Conservation (phyloP, 1,140 invertebrate genomes). For the Drosophila mauritiana region DNA sequence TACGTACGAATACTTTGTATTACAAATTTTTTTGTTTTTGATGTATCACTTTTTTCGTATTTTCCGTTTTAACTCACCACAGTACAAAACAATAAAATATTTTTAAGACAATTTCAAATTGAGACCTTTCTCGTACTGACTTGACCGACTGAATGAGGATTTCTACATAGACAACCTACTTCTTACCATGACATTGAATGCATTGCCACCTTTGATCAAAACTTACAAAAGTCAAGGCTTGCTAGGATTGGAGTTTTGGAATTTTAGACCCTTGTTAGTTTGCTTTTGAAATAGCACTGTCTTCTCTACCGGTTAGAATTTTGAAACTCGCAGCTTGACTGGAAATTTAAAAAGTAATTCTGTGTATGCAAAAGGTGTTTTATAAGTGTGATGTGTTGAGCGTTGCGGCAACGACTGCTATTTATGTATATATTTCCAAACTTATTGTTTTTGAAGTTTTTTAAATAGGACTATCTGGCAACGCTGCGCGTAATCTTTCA, state of each 20-base stretch:
- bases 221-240: conserved; percentile 9
- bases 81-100: conserved; percentile 4
- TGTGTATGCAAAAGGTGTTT: neutral
- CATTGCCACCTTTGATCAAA: neutral
- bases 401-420: conserved; percentile 27
- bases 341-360: conserved; percentile 29
- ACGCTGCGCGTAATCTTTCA: no score
- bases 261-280: neutral
- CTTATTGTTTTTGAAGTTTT: neutral
- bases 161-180: neutral
- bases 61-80: neutral
- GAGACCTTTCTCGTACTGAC: conserved; percentile 14
- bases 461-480: no score
- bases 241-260: neutral
- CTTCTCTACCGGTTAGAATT: conserved; percentile 10
- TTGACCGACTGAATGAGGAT: conserved; percentile 7
- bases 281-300: conserved; percentile 1
- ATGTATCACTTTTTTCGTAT: neutral
- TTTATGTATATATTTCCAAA: neutral
- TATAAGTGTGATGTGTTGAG: conserved; percentile 19
- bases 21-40: no score
- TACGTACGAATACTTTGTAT: no score
- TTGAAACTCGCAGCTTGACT: conserved; percentile 22
- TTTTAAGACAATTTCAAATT: conserved; percentile 6
- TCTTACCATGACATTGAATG: neutral